phyloP scores from a whole-genome alignment of 2,888 invertebrate genomes.

The Volucella inflata region DNA sequence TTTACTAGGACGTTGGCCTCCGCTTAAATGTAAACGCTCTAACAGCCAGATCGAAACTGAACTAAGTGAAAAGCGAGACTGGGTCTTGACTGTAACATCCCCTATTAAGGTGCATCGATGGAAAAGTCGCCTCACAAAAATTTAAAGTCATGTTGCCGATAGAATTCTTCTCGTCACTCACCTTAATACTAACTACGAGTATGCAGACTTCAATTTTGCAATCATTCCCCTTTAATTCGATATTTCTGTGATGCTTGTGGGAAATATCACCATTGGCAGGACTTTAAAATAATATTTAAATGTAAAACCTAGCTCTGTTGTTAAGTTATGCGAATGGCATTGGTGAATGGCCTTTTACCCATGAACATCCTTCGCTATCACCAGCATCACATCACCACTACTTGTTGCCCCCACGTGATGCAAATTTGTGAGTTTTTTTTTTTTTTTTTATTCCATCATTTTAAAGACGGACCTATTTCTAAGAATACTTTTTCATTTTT shows the following conservation, averaged over 20 bases:
- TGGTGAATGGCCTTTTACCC: not conserved
- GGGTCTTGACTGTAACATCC: too few relatives aligned
- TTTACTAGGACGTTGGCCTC: too few relatives aligned
- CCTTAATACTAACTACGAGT: too few relatives aligned
- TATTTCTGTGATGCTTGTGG: not conserved
- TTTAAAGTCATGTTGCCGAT: too few relatives aligned
- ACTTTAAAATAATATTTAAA: not conserved
- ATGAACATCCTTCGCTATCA: too few relatives aligned
- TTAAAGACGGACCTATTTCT: not conserved
- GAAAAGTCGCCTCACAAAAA: too few relatives aligned
- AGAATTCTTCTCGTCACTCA: too few relatives aligned
- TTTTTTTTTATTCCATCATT: not conserved
- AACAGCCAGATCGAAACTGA: too few relatives aligned
- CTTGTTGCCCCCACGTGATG: constrained; percentile 29
- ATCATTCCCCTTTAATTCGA: not conserved
- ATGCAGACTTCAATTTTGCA: not conserved
- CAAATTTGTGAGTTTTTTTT: constrained; percentile 17
- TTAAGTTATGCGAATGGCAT: not conserved
- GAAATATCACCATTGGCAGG: not conserved
- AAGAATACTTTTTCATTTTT: constrained; percentile 6
- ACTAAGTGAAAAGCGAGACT: too few relatives aligned
- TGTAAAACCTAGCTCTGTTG: not conserved
- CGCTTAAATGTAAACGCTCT: too few relatives aligned
- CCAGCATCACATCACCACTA: not conserved
- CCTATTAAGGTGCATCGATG: too few relatives aligned